Evolutionary conservation across 2,797 vertebrate genomes (phyloP).

Genomic region (Gastrophryne carolinensis): DNA sequence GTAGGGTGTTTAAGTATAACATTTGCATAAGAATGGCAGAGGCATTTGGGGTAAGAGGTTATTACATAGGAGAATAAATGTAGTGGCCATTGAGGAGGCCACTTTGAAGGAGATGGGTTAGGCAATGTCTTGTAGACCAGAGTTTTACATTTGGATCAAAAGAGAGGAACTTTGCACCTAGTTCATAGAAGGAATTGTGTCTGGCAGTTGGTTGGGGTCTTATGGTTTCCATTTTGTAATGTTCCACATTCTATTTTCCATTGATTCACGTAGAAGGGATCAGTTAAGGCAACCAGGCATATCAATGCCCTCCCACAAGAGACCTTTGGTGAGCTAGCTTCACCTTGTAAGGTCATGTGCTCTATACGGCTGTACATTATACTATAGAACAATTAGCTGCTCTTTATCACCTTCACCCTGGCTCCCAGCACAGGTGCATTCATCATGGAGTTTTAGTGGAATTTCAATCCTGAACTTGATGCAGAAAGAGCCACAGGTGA

Average conservation of each 20-base stretch:
- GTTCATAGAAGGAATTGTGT: no score
- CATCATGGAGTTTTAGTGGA: constrained; percentile 2
- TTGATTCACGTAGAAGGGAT: background rate
- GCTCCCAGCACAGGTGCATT: constrained; percentile 54
- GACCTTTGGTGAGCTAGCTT: background rate
- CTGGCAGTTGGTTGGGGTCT: background rate
- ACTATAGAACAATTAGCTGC: constrained; percentile 3
- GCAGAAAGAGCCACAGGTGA: constrained; percentile 63
- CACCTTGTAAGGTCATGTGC: background rate
- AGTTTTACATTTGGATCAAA: no score
- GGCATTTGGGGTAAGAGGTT: no score
- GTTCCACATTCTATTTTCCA: background rate
- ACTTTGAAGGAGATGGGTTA: no score
- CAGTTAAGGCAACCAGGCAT: background rate
- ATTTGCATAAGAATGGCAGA: no score
- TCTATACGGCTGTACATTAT: constrained; percentile 4
- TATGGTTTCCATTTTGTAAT: background rate
- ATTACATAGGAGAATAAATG: no score
- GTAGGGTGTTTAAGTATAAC: no score
- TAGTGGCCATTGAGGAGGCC: no score
- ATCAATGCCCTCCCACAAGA: background rate
- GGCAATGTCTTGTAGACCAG: no score
- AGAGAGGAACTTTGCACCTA: no score
- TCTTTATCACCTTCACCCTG: constrained; percentile 28
- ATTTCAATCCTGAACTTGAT: constrained; percentile 22